A percentile compares a stretch with the other conserved stretches of the same genome.
These are phyloP conservation scores for Aplocera efformata DNA, from an alignment of 2,888 invertebrate genomes.

Conservation along the genomic window DNA sequence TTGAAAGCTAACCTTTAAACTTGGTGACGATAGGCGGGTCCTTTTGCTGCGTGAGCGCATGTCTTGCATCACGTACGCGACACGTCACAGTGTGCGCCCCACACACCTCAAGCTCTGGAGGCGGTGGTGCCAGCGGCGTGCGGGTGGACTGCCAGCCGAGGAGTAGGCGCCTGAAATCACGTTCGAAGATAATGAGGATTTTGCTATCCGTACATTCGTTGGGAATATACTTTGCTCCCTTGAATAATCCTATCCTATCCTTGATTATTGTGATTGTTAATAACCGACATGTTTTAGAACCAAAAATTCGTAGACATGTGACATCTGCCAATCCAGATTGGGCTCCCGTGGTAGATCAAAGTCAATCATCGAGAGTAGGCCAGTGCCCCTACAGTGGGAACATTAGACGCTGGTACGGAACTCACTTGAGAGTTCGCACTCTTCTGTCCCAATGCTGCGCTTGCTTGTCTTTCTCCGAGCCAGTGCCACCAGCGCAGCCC, in stretches of 20 bases:
- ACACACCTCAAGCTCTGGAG: constrained; percentile 88
- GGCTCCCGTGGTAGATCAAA: too few relatives aligned
- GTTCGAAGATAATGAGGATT: background rate
- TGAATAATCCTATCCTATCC: too few relatives aligned
- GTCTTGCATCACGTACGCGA: constrained; percentile 82
- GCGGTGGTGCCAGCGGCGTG: constrained; percentile 89
- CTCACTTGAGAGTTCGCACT: constrained; percentile 86
- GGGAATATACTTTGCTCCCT: too few relatives aligned
- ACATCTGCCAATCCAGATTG: too few relatives aligned
- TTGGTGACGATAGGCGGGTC: constrained; percentile 93
- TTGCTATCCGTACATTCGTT: too few relatives aligned
- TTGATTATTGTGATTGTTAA: too few relatives aligned
- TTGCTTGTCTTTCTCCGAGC: constrained; percentile 89
- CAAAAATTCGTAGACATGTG: too few relatives aligned
- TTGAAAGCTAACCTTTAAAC: constrained; percentile 87
- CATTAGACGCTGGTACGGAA: background rate
- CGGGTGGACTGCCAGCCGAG: constrained; percentile 93
- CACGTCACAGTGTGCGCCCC: constrained; percentile 85
- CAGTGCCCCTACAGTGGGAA: too few relatives aligned
- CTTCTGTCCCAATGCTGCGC: constrained; percentile 93
- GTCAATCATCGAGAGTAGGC: too few relatives aligned
- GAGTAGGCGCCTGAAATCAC: constrained; percentile 79
- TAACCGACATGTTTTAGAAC: too few relatives aligned
- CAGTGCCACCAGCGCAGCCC: constrained; percentile 85
- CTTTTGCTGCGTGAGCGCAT: constrained; percentile 85